Base-by-base conservation (phyloP, 2,113 vertebrate species). In the Todiramphus chloris region DNA sequence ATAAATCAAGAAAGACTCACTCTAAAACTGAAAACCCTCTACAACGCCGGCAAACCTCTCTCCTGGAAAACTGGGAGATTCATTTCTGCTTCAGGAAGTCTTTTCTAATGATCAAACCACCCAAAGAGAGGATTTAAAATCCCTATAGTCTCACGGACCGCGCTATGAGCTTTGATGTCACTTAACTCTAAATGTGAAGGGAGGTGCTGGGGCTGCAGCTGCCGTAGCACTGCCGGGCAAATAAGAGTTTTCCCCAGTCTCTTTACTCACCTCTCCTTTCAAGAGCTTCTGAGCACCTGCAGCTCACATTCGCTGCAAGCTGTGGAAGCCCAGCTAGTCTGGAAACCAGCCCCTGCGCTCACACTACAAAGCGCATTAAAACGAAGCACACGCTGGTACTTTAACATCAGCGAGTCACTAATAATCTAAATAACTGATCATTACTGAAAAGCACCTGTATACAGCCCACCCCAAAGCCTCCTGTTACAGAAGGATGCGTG, bases 251-350 rank as follows among this genome's bases (percentile, higher is more conserved):
- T 90, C 84, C 59, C 83, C 46, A 63, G 23, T 63, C 73, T 84
- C 46, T 90, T 78, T 81, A 27, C 77, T 87, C 77, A 92, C 64
- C 64, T 95, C 60, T 68, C 33, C 37, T 78, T 91, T 68, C 60
- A 79, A 93, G 48, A 90, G 43, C 44, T 84, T n/a, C 56, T 94
- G 80, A 93, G 70, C 94, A 97, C 85, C 94, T 95, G 93, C 90
- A 86, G 90, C 56, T 95, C 73, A 66, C 72, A 90, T 67, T 70
- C 87, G 69, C 27, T 84, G 76, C 48, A 72, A 90, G 83, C 37
- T 75, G 76, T 50, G 35, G 56, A 84, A 94, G 58, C 60, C 80
- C 82, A 90, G 83, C 48, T 82, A 70, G 50, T 58, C 79, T 73
- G 66, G 51, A 81, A 93, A 89, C 87, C 76, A 87, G 43, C 11